Evolutionary conservation across 2,113 vertebrate species (phyloP).

Genomic region (Triplophysa tibetana): DNA sequence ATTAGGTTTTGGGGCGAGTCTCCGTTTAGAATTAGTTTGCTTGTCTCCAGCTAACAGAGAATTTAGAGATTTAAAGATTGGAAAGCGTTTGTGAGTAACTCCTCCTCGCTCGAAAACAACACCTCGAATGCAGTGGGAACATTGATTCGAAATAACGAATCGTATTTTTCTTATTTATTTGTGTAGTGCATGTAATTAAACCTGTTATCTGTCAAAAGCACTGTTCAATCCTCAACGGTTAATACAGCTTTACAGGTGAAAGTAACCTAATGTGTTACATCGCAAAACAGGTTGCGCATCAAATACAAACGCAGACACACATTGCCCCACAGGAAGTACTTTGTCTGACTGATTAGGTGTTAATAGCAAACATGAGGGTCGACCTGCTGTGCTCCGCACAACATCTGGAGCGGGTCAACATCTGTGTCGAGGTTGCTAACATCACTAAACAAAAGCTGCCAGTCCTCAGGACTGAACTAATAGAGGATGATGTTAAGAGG

Average conservation of each 20-base stretch:
- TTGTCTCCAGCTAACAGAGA: background rate
- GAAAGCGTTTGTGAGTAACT: background rate
- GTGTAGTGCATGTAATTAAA: too few relatives aligned
- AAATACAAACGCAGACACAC: background rate
- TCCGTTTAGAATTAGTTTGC: background rate
- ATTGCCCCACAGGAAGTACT: constrained; percentile 12
- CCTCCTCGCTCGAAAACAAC: background rate
- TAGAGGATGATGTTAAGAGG: constrained; percentile 35
- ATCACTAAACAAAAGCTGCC: constrained; percentile 25
- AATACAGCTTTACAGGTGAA: too few relatives aligned
- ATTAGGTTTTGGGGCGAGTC: background rate
- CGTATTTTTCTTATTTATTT: too few relatives aligned
- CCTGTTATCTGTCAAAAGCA: background rate
- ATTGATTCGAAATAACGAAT: too few relatives aligned
- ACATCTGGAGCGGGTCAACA: constrained; percentile 44
- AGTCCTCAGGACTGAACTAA: constrained; percentile 13
- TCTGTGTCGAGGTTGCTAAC: constrained; percentile 33
- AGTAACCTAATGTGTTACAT: background rate
- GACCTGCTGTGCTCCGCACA: constrained; percentile 32
- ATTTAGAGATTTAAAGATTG: background rate
- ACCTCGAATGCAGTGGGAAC: background rate
- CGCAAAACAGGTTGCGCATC: background rate
- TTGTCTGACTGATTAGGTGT: constrained; percentile 27
- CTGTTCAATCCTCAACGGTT: background rate
- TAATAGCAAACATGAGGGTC: constrained; percentile 34